Percentiles rank a stretch among this genome's conserved stretches.
Conservation (phyloP, 2,113 vertebrate species). For the Dermatemys mawii region DNA sequence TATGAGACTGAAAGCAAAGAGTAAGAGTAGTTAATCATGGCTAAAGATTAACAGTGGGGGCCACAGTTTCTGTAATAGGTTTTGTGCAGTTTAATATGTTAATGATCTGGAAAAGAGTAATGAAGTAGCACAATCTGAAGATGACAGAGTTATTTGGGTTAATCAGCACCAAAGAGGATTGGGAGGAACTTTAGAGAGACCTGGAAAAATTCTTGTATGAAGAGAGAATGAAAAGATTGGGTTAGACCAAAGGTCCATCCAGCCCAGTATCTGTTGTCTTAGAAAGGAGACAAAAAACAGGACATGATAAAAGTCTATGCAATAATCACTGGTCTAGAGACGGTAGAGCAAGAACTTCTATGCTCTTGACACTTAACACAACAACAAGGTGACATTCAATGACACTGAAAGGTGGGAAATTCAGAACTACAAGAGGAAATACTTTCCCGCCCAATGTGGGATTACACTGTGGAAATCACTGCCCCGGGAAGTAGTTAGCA, state of each 20-base stretch:
- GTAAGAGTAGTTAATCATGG: not conserved
- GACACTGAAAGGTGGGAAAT: not conserved
- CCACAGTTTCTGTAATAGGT: not conserved
- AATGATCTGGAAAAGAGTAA: not conserved
- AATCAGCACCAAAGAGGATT: not conserved
- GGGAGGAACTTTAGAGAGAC: not conserved
- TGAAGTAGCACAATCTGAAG: not conserved
- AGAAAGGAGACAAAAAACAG: not conserved
- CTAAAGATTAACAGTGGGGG: not conserved
- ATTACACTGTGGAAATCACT: not conserved
- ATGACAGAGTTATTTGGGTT: not conserved
- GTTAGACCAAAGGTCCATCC: no score
- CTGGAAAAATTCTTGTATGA: not conserved
- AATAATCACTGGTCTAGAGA: not conserved
- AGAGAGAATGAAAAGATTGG: not conserved
- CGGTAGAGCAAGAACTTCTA: not conserved
- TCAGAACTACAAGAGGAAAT: not conserved
- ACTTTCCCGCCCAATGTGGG: not conserved
- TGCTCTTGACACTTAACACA: not conserved
- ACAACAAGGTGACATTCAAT: not conserved
- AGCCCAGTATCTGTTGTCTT: not conserved
- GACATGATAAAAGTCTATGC: not conserved
- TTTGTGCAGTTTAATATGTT: not conserved
- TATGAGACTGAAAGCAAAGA: not conserved
- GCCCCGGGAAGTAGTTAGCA: not conserved